Evolutionary conservation across 1,140 invertebrate species (phyloP).

Genomic region (Drosophila nannoptera): DNA sequence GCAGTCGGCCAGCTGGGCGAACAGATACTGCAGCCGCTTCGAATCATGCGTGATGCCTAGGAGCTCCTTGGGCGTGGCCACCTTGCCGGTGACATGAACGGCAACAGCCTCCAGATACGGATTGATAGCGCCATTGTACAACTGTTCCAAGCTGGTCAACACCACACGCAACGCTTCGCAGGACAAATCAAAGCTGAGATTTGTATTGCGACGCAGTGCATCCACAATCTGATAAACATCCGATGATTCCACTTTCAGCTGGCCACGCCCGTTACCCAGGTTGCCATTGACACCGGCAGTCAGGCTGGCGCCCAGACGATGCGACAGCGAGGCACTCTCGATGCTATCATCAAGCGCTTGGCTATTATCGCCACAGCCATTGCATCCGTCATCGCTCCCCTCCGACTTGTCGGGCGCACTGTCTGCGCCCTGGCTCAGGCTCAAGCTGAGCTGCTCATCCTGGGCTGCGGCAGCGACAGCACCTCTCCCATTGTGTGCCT

Average conservation of each 20-base stretch:
- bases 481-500: constrained; percentile 33
- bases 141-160: constrained; percentile 83
- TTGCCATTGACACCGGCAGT: neutral
- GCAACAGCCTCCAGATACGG: constrained; percentile 80
- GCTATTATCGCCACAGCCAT: constrained; percentile 65
- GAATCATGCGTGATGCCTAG: constrained; percentile 85
- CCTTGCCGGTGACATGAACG: constrained; percentile 75
- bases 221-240: constrained; percentile 87
- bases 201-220: constrained; percentile 88
- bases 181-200: constrained; percentile 92
- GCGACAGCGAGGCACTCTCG: constrained; percentile 65
- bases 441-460: constrained; percentile 43
- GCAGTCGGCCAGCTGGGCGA: constrained; percentile 89
- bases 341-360: constrained; percentile 73
- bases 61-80: constrained; percentile 75
- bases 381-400: constrained; percentile 60
- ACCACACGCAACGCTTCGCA: constrained; percentile 90
- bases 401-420: constrained; percentile 65
- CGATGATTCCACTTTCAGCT: constrained; percentile 73
- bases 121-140: constrained; percentile 82
- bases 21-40: constrained; percentile 87
- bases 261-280: constrained; percentile 31
- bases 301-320: constrained; percentile 24
- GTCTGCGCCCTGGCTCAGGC: constrained; percentile 41
- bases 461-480: constrained; percentile 8